Conservation (phyloP, 1,140 invertebrate genomes). For the Sycophaga agraensis region DNA sequence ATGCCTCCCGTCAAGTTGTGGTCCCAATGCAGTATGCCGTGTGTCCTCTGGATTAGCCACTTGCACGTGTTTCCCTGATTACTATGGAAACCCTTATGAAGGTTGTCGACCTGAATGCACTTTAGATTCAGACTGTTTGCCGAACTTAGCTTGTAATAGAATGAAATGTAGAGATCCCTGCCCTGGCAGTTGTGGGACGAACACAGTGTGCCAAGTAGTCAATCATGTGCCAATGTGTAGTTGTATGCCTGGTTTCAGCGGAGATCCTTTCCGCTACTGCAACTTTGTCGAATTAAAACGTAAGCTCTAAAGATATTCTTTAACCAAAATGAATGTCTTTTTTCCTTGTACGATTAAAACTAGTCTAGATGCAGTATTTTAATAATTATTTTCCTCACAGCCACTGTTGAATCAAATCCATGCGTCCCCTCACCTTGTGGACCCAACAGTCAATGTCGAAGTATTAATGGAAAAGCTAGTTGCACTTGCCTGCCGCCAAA, state of each 20-base stretch:
- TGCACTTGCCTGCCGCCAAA: conserved; percentile 74
- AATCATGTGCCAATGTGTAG: conserved; percentile 73
- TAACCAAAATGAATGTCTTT: too few relatives aligned
- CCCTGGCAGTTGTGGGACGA: conserved; percentile 72
- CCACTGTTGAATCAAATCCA: conserved; percentile 52
- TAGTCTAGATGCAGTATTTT: background rate
- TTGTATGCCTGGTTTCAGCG: conserved; percentile 71
- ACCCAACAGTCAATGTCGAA: conserved; percentile 73
- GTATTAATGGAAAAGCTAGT: conserved; percentile 62
- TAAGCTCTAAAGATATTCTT: conserved; percentile 34
- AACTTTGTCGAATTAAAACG: conserved; percentile 50
- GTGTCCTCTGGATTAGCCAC: conserved; percentile 66
- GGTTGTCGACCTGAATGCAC: conserved; percentile 75
- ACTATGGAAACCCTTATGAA: conserved; percentile 73
- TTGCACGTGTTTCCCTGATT: conserved; percentile 70
- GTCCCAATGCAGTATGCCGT: conserved; percentile 71
- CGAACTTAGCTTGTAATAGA: conserved; percentile 71
- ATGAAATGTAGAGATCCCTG: conserved; percentile 77
- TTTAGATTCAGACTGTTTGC: conserved; percentile 71
- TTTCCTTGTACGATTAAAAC: too few relatives aligned
- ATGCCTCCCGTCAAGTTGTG: conserved; percentile 73
- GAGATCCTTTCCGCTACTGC: conserved; percentile 73
- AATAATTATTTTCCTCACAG: background rate
- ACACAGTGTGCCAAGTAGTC: conserved; percentile 74
- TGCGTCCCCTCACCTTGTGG: conserved; percentile 78